Evolutionary conservation across 2,797 vertebrate species (phyloP).

Genomic region (Taeniopygia guttata): DNA sequence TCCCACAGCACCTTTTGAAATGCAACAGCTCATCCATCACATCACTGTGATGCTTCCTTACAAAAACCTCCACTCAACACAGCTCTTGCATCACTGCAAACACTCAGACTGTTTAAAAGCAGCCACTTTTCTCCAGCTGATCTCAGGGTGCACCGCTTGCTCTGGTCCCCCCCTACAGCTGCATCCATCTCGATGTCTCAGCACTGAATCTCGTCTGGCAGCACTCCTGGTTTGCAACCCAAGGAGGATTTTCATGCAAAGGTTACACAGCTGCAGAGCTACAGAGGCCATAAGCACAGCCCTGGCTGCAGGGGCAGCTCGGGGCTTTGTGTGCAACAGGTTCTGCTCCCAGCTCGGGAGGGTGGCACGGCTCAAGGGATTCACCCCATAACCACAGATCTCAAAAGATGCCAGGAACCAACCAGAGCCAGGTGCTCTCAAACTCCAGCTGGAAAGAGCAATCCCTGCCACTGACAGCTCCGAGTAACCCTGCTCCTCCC

Average conservation of each 20-base stretch:
- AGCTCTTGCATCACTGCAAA: not conserved
- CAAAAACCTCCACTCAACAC: not conserved
- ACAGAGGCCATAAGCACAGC: not conserved
- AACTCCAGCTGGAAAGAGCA: not conserved
- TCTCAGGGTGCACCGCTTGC: not conserved
- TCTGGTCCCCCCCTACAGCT: not conserved
- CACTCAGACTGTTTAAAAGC: not conserved
- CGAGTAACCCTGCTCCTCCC: rapidly evolving
- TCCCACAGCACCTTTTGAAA: not conserved
- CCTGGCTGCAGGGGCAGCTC: not conserved
- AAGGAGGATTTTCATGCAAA: not conserved
- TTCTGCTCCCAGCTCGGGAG: not conserved
- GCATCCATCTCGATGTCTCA: rapidly evolving
- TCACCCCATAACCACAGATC: not conserved
- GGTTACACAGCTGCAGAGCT: constrained; percentile 4
- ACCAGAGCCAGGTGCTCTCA: not conserved
- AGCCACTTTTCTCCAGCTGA: not conserved
- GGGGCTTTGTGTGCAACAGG: not conserved
- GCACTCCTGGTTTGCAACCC: not conserved
- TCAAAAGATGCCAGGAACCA: not conserved
- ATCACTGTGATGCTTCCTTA: not conserved
- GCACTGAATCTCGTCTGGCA: not conserved
- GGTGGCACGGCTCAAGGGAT: not conserved
- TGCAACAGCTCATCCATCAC: not conserved
- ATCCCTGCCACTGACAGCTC: not conserved